phyloP scores from a whole-genome alignment of 2,113 vertebrate species.

The Caretta caretta region DNA sequence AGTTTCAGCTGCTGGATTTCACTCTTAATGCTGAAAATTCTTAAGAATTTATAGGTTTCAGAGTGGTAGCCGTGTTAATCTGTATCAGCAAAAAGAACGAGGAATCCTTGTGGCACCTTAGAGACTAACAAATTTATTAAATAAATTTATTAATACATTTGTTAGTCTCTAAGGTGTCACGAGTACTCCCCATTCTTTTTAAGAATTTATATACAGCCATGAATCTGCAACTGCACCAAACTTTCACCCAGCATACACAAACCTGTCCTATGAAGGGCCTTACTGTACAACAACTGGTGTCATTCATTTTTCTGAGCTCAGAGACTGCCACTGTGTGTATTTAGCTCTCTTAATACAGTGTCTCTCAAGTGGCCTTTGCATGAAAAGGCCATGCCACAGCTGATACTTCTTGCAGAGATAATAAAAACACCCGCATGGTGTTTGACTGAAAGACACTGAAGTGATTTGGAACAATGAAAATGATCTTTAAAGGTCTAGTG shows the following conservation, averaged over 20 bases:
- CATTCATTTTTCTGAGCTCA: accelerated
- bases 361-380: background rate
- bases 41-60: too few relatives aligned
- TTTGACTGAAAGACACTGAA: background rate
- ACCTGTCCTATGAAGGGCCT: background rate
- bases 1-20: background rate
- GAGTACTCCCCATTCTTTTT: too few relatives aligned
- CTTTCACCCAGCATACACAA: background rate
- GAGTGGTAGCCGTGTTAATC: too few relatives aligned
- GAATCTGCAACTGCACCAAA: background rate
- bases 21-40: accelerated
- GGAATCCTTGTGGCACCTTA: too few relatives aligned
- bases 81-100: too few relatives aligned
- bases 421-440: background rate
- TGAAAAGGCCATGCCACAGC: background rate
- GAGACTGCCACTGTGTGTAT: background rate
- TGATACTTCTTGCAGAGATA: background rate
- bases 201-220: accelerated
- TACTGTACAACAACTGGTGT: background rate
- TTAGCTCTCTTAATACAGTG: background rate
- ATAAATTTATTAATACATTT: too few relatives aligned
- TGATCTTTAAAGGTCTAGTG: conserved; percentile 47
- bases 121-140: too few relatives aligned
- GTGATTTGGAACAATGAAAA: background rate
- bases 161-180: too few relatives aligned